Conservation (phyloP, 1,140 invertebrate species). For the Leucophenga varia region DNA sequence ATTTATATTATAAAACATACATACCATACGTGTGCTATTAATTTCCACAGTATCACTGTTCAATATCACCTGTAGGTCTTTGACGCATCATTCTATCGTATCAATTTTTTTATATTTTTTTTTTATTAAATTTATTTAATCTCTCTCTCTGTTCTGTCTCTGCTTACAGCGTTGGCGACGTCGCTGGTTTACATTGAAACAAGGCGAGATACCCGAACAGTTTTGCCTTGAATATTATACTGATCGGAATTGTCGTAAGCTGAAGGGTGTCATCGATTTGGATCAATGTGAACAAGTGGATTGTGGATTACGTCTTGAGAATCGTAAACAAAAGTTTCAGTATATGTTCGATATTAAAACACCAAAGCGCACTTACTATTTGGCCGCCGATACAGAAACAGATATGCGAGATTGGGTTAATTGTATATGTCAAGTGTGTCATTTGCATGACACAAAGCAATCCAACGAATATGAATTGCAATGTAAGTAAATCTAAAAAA, state of each 20-base stretch:
- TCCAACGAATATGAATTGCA: conserved; percentile 37
- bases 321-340: conserved; percentile 77
- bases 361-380: conserved; percentile 83
- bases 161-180: conserved; percentile 89
- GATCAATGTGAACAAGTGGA: conserved; percentile 95
- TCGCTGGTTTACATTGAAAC: conserved; percentile 88
- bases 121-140: conserved; percentile 28
- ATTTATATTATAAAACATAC: too few relatives aligned
- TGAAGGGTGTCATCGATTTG: conserved; percentile 90
- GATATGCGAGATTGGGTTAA: conserved; percentile 96
- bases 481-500: conserved; percentile 24
- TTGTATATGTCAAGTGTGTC: conserved; percentile 89
- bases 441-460: conserved; percentile 66
- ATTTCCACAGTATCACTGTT: too few relatives aligned
- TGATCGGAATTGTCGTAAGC: conserved; percentile 79
- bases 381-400: conserved; percentile 85
- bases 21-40: too few relatives aligned
- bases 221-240: conserved; percentile 93
- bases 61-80: too few relatives aligned
- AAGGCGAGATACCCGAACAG: conserved; percentile 88
- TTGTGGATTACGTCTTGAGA: conserved; percentile 79
- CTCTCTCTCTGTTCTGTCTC: too few relatives aligned
- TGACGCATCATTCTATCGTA: conserved; percentile 8
- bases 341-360: conserved; percentile 89
- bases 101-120: conserved; percentile 25